A percentile compares a stretch with the other conserved stretches of the same genome.
Conservation (phyloP, 92 coral and sea anemone species). For the Nematostella vectensis region DNA sequence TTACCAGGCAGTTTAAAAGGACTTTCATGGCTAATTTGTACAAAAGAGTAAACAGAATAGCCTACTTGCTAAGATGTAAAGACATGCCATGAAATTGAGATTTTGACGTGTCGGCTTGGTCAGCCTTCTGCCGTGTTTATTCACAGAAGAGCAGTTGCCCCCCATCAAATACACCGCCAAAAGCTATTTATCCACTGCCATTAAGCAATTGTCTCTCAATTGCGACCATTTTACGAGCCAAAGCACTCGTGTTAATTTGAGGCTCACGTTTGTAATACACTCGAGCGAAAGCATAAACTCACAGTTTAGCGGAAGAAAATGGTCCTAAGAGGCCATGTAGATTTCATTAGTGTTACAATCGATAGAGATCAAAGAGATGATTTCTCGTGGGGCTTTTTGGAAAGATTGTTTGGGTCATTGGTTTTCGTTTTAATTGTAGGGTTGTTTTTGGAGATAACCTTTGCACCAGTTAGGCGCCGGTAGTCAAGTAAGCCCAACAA, state of each 20-base stretch:
- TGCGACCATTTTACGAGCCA: slow-evolving; percentile 6
- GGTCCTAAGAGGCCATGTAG: neutral
- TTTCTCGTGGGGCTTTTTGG: neutral
- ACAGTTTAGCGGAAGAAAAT: neutral
- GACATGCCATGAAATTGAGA: neutral
- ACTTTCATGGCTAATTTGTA: slow-evolving; percentile 1
- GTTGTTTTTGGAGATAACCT: neutral
- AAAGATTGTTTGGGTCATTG: neutral
- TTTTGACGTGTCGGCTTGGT: too few species aligned
- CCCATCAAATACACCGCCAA: slow-evolving; percentile 31
- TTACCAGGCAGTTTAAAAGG: neutral
- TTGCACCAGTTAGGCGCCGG: slow-evolving; percentile 1
- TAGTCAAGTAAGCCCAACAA: too few species aligned
- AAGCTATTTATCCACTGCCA: slow-evolving; percentile 1
- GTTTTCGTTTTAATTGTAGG: slow-evolving; percentile 3
- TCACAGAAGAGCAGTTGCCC: slow-evolving; percentile 16
- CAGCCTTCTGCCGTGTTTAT: too few species aligned
- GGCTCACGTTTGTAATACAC: neutral
- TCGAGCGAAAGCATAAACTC: neutral
- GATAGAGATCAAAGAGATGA: neutral
- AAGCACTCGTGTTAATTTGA: slow-evolving; percentile 3
- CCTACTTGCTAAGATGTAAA: neutral
- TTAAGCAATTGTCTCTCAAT: slow-evolving; percentile 5
- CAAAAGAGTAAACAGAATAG: neutral
- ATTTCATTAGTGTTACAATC: neutral